Base-by-base conservation (phyloP, 2,888 invertebrate genomes). In the Pseudococcus viburni region DNA sequence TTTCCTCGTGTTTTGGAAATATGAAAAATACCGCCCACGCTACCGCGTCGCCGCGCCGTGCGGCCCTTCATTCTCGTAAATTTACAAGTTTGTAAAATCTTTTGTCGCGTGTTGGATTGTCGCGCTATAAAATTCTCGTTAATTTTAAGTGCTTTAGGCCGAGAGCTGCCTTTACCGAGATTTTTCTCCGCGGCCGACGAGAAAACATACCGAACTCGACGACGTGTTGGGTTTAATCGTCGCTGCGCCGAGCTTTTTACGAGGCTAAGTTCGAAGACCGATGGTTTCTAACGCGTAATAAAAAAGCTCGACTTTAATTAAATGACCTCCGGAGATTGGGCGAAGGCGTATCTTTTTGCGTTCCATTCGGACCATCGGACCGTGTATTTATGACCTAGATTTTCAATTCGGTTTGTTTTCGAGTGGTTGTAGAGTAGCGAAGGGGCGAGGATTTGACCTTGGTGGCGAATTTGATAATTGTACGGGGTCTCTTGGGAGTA, bases 111-210 rank as follows among this genome's bases (percentile, higher is more conserved):
- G 68, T 19, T 73, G 73, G 33, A 73, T 73, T 39, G 73, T 73
- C 73, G 73, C 73, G 73, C 73, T 73, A 73, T 73, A 73, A 73
- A 73, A 73, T 73, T 73, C 73, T 73, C 73, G 73, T 73, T 73
- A 73, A 73, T 73, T 73, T 73, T 73, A 73, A 73, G 73, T 73
- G 33, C 73, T 73, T 73, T 39, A 15, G 73, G 73, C 73, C 33
- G 33, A 12, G 33, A 12, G 17, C 17, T 6, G 26, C 33, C 26
- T 68, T 68, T 64, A 8, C 68, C 22, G 22, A 64, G 19, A 19
- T 8, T 39, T 73, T 73, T 73, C 17, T 51, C 48, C 48, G 7
- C 19, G 8, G 19, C 64, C 64, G 7, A 4, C 48, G 59, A 0
- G 15, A 33, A 33, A 22, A 33, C 73, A 33, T 15, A 33, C 12